Conservation (phyloP, 2,113 vertebrate species). For the Microcebus murinus region DNA sequence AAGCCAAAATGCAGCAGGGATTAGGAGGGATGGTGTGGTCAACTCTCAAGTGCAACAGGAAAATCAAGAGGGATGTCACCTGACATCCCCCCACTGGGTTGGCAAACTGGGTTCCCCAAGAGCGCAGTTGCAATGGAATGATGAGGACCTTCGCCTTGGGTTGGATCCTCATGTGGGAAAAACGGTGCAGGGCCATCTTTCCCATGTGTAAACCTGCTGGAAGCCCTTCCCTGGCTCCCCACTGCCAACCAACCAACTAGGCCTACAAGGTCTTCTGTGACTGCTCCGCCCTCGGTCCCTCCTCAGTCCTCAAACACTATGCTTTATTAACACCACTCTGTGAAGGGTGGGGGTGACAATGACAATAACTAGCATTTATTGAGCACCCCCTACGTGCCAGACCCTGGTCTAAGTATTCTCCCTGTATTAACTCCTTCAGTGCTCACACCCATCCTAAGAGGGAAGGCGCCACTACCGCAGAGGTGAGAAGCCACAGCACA, state of each 20-base stretch:
- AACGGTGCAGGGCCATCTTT: neutral
- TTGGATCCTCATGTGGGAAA: neutral
- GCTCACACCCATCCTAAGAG: neutral
- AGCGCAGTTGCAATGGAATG: neutral
- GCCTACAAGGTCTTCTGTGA: neutral
- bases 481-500: neutral
- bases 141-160: neutral
- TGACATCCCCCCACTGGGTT: neutral
- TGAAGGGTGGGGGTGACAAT: neutral
- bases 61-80: neutral
- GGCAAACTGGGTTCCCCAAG: neutral
- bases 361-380: neutral
- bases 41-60: neutral
- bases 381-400: neutral
- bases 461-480: neutral
- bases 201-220: neutral
- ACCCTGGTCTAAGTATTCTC: neutral
- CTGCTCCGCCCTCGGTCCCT: no score
- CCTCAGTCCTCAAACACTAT: neutral
- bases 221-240: neutral
- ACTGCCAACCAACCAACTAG: neutral
- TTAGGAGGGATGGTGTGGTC: neutral
- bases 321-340: no score
- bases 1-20: neutral
- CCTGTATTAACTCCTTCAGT: neutral